Percentiles rank a stretch among this genome's conserved stretches.
Evolutionary conservation across 2,888 invertebrate species (phyloP).

Genomic region (Drosophila macrospina): DNA sequence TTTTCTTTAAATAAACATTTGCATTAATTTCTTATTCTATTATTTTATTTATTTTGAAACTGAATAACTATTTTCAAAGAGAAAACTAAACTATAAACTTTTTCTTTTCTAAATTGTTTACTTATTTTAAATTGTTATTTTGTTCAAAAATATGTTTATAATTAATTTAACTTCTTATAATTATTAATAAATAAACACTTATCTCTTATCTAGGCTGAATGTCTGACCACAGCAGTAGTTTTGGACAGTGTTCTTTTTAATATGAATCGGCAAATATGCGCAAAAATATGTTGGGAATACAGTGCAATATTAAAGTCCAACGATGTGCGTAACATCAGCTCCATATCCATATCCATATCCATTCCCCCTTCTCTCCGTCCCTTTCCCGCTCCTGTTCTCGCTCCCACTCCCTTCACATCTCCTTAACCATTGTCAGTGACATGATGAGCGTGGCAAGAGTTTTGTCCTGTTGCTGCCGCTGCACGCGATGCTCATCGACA

Average conservation of each 20-base stretch:
- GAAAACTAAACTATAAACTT: too few species aligned
- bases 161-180: not conserved
- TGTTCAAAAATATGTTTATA: too few species aligned
- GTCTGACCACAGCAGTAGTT: slow-evolving; percentile 5
- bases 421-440: slow-evolving; percentile 41
- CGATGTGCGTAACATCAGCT: slow-evolving; percentile 64
- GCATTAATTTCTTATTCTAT: too few species aligned
- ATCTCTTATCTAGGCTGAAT: not conserved
- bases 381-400: too few species aligned
- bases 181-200: not conserved
- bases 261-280: slow-evolving; percentile 52
- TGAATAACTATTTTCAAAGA: too few species aligned
- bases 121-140: too few species aligned
- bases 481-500: slow-evolving; percentile 42
- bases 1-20: too few species aligned
- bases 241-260: slow-evolving; percentile 31
- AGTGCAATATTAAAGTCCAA: slow-evolving; percentile 67
- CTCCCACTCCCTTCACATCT: not conserved
- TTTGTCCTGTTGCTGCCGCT: slow-evolving; percentile 32
- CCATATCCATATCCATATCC: slow-evolving; percentile 3
- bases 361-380: not conserved
- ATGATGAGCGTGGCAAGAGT: slow-evolving; percentile 36
- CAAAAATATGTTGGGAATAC: slow-evolving; percentile 13
- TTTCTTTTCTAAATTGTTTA: too few species aligned
- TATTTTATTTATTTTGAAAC: too few species aligned